Percentiles rank a stretch among this genome's conserved stretches.
Evolutionary conservation across 2,888 invertebrate species (phyloP).

Genomic region (Agapostemon virescens): DNA sequence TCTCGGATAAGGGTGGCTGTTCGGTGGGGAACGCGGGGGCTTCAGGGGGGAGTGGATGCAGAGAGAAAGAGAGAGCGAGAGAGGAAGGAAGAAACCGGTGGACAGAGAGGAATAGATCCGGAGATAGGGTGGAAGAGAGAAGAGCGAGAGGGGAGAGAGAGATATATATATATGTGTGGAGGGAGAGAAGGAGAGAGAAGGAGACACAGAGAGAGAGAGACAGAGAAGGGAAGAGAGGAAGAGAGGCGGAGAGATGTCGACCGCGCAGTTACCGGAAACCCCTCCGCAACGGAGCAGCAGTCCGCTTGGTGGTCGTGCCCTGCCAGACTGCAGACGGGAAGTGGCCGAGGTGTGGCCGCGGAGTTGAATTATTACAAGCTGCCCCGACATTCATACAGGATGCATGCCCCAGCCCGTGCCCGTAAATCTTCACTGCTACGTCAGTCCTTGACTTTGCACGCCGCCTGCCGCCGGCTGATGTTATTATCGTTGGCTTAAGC

Average conservation of each 20-base stretch:
- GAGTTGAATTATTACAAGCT: slow-evolving; percentile 79
- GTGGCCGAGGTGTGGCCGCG: slow-evolving; percentile 79
- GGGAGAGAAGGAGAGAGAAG: neutral
- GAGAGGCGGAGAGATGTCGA: slow-evolving; percentile 69
- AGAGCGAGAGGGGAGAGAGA: slow-evolving; percentile 43
- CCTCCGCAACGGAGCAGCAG: slow-evolving; percentile 68
- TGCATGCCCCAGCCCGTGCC: slow-evolving; percentile 74
- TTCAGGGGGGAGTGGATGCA: neutral
- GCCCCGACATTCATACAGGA: slow-evolving; percentile 79
- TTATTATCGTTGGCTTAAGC: slow-evolving; percentile 76
- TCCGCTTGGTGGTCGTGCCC: slow-evolving; percentile 71
- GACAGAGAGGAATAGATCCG: slow-evolving; percentile 49
- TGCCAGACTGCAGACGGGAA: slow-evolving; percentile 76
- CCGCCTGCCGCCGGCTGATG: slow-evolving; percentile 68
- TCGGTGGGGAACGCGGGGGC: slow-evolving; percentile 51
- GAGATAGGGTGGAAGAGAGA: slow-evolving; percentile 45
- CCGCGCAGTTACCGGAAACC: slow-evolving; percentile 76
- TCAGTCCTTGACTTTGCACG: slow-evolving; percentile 73
- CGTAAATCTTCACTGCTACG: slow-evolving; percentile 77
- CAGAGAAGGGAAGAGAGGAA: slow-evolving; percentile 18
- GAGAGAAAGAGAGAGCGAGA: slow-evolving; percentile 34
- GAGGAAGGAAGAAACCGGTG: slow-evolving; percentile 43
- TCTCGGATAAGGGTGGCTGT: slow-evolving; percentile 66
- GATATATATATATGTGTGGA: no score
- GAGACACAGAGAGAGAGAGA: slow-evolving; percentile 41